Evolutionary conservation across 2,888 invertebrate species (phyloP).

Genomic region (Chrysolina oricalcia): DNA sequence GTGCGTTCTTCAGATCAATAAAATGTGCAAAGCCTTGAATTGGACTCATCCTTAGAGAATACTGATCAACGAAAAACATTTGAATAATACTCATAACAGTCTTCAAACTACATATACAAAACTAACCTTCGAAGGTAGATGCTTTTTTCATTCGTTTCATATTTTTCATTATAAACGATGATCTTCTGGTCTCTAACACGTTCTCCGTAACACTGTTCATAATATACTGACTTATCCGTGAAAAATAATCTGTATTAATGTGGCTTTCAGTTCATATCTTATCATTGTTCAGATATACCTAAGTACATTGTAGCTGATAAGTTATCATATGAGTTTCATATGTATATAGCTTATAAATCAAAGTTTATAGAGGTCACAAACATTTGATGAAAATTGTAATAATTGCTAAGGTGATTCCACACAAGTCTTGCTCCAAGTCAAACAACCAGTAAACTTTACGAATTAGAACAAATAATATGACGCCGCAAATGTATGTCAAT

Average conservation of each 20-base stretch:
- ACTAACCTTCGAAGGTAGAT: slow-evolving; percentile 4
- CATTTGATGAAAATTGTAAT: background rate
- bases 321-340: slow-evolving; percentile 31
- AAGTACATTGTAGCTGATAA: slow-evolving; percentile 42
- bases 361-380: slow-evolving; percentile 39
- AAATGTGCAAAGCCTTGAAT: background rate
- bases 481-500: too few relatives aligned
- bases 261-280: slow-evolving; percentile 39
- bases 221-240: slow-evolving; percentile 35
- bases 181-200: background rate
- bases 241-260: slow-evolving; percentile 36
- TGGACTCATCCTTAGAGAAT: background rate
- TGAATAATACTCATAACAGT: background rate
- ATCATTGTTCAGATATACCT: slow-evolving; percentile 48
- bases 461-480: too few relatives aligned
- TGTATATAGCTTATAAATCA: slow-evolving; percentile 32
- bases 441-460: too few relatives aligned
- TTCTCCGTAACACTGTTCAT: slow-evolving; percentile 22
- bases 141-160: background rate
- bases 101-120: background rate
- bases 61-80: background rate
- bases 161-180: slow-evolving; percentile 1
- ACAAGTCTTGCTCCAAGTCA: background rate
- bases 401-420: background rate
- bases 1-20: too few relatives aligned